Conservation (phyloP, 92 coral and sea anemone species). For the Porites rus region DNA sequence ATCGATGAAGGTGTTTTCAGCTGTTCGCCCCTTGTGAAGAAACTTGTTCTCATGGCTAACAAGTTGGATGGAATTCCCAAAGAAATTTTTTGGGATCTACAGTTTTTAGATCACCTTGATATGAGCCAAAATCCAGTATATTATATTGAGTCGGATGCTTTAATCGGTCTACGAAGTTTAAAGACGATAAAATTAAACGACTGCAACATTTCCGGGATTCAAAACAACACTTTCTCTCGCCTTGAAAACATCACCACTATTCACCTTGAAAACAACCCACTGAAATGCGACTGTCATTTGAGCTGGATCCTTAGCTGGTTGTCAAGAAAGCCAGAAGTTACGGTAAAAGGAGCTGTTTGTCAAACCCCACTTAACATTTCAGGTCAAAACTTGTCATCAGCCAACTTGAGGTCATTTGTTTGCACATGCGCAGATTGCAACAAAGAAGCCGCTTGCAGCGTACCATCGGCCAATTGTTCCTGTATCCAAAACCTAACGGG, state of each 20-base stretch:
- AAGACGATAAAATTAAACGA: conserved; percentile 41
- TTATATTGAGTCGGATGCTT: conserved; percentile 54
- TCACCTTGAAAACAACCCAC: conserved; percentile 60
- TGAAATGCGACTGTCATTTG: conserved; percentile 73
- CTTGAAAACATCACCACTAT: conserved; percentile 36
- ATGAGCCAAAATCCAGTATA: conserved; percentile 64
- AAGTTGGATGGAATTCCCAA: conserved; percentile 44
- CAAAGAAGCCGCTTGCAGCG: conserved; percentile 39
- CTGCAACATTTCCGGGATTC: conserved; percentile 50
- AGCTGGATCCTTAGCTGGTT: conserved; percentile 66
- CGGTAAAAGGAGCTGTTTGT: conserved; percentile 49
- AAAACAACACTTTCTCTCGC: conserved; percentile 41
- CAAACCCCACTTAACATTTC: conserved; percentile 32
- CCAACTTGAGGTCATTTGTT: conserved; percentile 49
- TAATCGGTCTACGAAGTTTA: conserved; percentile 46
- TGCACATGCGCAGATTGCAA: conserved; percentile 70
- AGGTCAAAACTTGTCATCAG: conserved; percentile 32
- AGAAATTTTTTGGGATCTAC: conserved; percentile 21
- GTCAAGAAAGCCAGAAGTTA: conserved; percentile 17
- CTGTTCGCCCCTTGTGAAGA: conserved; percentile 58
- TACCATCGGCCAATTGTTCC: conserved; percentile 45
- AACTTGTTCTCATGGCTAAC: conserved; percentile 57
- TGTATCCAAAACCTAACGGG: conserved; percentile 51
- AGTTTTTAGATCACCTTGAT: conserved; percentile 58
- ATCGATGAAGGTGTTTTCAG: conserved; percentile 48